Evolutionary conservation across 2,113 vertebrate species (phyloP).

Genomic region (Pterocles orientalis): DNA sequence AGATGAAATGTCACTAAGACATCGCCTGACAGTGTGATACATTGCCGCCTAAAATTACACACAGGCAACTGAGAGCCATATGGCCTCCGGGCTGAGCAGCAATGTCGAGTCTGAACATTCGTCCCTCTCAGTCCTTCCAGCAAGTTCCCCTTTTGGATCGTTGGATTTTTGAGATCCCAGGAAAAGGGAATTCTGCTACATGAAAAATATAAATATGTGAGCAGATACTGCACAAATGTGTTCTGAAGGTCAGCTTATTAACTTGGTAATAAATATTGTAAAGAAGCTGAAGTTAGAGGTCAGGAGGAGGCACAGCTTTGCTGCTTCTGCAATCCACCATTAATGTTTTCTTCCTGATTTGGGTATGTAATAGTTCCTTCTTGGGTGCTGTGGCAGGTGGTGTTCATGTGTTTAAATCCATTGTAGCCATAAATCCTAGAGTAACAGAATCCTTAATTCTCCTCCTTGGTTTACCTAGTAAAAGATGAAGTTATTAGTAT

Average conservation of each 20-base stretch:
- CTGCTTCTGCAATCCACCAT: not conserved
- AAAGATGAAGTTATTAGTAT: not conserved
- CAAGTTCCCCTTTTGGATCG: not conserved
- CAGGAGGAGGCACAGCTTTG: not conserved
- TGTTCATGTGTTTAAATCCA: not conserved
- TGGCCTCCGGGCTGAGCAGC: not conserved
- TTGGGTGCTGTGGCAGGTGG: not conserved
- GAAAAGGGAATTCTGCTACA: not conserved
- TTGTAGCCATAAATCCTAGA: not conserved
- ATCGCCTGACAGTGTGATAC: not conserved
- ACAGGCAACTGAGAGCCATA: not conserved
- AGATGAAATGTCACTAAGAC: not conserved
- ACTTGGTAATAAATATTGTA: not conserved
- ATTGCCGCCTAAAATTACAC: not conserved
- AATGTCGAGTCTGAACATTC: fast-evolving
- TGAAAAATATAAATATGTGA: not conserved
- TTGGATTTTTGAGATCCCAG: not conserved
- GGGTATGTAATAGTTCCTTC: not conserved
- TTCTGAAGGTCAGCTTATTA: not conserved
- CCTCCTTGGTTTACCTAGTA: not conserved
- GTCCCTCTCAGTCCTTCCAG: not conserved
- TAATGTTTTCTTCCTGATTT: not conserved
- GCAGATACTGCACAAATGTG: not conserved
- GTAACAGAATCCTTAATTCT: not conserved
- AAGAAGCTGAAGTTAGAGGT: not conserved